Evolutionary conservation across 2,113 vertebrate species (phyloP), one percentile per base, ranked within the genome.

Genomic region (Zapus hudsonius): DNA sequence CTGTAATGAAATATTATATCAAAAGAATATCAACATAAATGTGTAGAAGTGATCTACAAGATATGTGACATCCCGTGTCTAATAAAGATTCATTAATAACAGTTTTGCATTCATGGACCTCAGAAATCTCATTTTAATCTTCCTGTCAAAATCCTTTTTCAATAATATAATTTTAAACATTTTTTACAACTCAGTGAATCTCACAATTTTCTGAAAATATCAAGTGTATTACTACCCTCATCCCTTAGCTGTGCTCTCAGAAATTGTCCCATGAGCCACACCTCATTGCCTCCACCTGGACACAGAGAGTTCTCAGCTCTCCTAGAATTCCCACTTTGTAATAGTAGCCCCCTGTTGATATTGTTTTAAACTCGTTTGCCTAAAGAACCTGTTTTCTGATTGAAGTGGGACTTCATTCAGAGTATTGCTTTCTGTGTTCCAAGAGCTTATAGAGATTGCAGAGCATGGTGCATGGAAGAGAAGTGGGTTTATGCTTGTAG

Each of bases 71-170:
- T 19, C 29, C 33, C 64, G 59, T 5, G 27, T 64, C 73, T 86
- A 87, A 92, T 86, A 31, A 36, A 33, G 13, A 80, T 67, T 80
- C 63, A 40, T 44, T 89, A 80, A 83, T 85, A 92, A 61, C 47
- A 86, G 72, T 67, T 76, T 91, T 69, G 31, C 23, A 69, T 86
- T 40, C 17, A 42, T 38, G 36, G 47, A 76, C 44, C 12, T 88
- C 38, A 86, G 25, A 74, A 2, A 92, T 78, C 13, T 74, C 17
- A 93, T 87, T 96, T 93, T 40, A 57, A 57, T 64, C 64, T 91
- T 13, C 27, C 74, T 81, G 44, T 92, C 69, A 64, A 69, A 95
- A 80, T 22, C 19, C 67, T 36, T 64, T 64, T 91, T 82, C 38
- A 86, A 7, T 78, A 92, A 76, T 22, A 89, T 17, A 52, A 59